These are phyloP conservation scores for Lepilemur septentrionalis DNA, from an alignment of 2,797 vertebrate genomes.

Conservation along the genomic window DNA sequence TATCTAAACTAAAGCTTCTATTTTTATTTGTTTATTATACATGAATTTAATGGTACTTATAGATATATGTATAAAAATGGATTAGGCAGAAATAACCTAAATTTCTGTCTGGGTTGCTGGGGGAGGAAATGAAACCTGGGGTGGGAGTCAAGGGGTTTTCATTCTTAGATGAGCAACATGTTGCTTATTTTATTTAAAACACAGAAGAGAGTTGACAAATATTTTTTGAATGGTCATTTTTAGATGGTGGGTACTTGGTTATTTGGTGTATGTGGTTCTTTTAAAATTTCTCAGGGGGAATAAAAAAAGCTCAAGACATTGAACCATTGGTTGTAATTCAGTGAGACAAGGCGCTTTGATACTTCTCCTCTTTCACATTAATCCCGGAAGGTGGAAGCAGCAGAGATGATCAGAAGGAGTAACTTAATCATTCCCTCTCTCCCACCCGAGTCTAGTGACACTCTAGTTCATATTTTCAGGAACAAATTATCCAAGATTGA, in stretches of 20 bases:
- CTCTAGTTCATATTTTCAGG: background rate
- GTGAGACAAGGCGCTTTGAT: background rate
- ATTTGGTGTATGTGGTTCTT: background rate
- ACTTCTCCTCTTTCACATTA: background rate
- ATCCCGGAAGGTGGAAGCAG: background rate
- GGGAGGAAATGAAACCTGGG: background rate
- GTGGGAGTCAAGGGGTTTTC: background rate
- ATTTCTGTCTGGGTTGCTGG: background rate
- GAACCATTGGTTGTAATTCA: background rate
- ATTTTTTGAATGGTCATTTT: background rate
- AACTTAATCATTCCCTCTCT: background rate
- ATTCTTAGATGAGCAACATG: background rate
- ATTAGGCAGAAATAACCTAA: background rate
- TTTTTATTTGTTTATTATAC: constrained; percentile 12
- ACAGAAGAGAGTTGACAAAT: background rate
- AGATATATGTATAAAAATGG: background rate
- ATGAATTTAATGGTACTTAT: background rate
- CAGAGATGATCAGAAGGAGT: background rate
- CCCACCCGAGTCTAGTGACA: background rate
- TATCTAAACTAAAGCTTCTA: background rate
- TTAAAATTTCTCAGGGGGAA: background rate
- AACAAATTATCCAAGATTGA: background rate
- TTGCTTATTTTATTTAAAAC: constrained; percentile 19
- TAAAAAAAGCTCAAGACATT: background rate
- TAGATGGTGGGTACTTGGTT: background rate